Percentiles rank a stretch among this genome's conserved stretches.
phyloP scores from a whole-genome alignment of 2,888 invertebrate species.

The Drosophila kanekoi region DNA sequence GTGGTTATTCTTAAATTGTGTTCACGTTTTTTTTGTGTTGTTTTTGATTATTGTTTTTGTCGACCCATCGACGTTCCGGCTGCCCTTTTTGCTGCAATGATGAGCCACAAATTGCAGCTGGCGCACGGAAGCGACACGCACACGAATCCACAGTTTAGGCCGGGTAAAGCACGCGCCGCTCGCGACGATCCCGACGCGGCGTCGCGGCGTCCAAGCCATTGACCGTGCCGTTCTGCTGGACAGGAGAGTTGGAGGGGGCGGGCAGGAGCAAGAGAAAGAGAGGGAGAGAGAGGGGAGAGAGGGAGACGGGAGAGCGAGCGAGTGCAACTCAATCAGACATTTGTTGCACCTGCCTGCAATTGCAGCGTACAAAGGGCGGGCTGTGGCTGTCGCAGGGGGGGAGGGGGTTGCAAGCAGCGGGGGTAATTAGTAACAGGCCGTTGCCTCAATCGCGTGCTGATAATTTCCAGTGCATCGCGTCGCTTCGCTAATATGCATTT shows the following conservation, averaged over 20 bases:
- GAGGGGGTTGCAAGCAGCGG: constrained; percentile 16
- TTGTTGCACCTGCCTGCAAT: constrained; percentile 66
- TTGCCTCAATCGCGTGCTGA: constrained; percentile 74
- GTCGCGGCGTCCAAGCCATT: constrained; percentile 53
- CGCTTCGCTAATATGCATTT: constrained; percentile 60
- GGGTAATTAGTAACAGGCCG: constrained; percentile 76
- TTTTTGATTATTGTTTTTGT: constrained; percentile 18
- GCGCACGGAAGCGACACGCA: constrained; percentile 67
- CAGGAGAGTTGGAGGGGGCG: neutral
- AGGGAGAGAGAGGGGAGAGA: neutral
- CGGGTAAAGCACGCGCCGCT: constrained; percentile 75
- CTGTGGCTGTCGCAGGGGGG: constrained; percentile 8
- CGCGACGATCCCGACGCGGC: constrained; percentile 50
- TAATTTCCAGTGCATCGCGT: constrained; percentile 68
- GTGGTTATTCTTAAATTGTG: constrained; percentile 38
- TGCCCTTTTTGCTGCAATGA: constrained; percentile 58
- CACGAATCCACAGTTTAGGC: constrained; percentile 56
- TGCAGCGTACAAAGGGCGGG: constrained; percentile 45
- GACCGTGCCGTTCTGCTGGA: constrained; percentile 59
- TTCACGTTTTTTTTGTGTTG: constrained; percentile 25
- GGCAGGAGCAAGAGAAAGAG: neutral
- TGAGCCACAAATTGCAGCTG: constrained; percentile 76
- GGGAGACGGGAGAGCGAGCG: constrained; percentile 4
- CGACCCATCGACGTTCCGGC: constrained; percentile 62
- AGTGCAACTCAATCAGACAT: constrained; percentile 71